Conservation (phyloP, 2,888 invertebrate genomes). For the Ypsolopha scabrella region DNA sequence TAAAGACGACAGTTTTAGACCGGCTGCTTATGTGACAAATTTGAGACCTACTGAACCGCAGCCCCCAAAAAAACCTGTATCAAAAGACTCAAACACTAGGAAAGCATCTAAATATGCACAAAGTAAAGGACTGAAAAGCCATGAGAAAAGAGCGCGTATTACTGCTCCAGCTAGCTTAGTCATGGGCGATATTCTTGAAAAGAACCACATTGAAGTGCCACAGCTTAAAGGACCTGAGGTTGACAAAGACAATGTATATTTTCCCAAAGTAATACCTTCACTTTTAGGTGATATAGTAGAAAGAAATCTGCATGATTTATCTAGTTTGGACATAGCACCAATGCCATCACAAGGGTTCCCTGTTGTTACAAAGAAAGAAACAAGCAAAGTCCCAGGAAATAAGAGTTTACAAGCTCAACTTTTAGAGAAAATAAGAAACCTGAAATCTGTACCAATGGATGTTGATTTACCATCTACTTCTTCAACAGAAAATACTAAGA, state of each 20-base stretch:
- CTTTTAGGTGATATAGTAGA: slow-evolving; percentile 71
- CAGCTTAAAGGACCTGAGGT: slow-evolving; percentile 11
- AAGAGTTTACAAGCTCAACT: slow-evolving; percentile 66
- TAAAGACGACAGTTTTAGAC: slow-evolving; percentile 64
- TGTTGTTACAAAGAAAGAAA: slow-evolving; percentile 46
- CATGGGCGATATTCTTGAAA: slow-evolving; percentile 44
- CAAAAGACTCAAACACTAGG: slow-evolving; percentile 16
- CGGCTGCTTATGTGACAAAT: slow-evolving; percentile 74
- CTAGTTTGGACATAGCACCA: slow-evolving; percentile 21
- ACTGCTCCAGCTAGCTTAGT: slow-evolving; percentile 20
- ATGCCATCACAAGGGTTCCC: slow-evolving; percentile 65
- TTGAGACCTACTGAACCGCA: slow-evolving; percentile 25
- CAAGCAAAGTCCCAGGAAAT: slow-evolving; percentile 23
- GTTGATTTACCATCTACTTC: slow-evolving; percentile 23
- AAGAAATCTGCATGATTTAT: slow-evolving; percentile 33
- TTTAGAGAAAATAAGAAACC: slow-evolving; percentile 28
- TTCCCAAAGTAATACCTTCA: slow-evolving; percentile 49
- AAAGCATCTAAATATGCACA: slow-evolving; percentile 58
- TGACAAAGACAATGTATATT: slow-evolving; percentile 56
- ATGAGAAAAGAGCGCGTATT: slow-evolving; percentile 48
- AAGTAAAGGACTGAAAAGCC: slow-evolving; percentile 38
- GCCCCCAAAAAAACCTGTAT: slow-evolving; percentile 25
- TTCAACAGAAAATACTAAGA: slow-evolving; percentile 12
- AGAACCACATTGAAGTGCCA: slow-evolving; percentile 22
- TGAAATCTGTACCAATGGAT: slow-evolving; percentile 27